These are phyloP conservation scores for Alentia gelatinosa DNA, from an alignment of 2,888 invertebrate species.

Conservation along the genomic window DNA sequence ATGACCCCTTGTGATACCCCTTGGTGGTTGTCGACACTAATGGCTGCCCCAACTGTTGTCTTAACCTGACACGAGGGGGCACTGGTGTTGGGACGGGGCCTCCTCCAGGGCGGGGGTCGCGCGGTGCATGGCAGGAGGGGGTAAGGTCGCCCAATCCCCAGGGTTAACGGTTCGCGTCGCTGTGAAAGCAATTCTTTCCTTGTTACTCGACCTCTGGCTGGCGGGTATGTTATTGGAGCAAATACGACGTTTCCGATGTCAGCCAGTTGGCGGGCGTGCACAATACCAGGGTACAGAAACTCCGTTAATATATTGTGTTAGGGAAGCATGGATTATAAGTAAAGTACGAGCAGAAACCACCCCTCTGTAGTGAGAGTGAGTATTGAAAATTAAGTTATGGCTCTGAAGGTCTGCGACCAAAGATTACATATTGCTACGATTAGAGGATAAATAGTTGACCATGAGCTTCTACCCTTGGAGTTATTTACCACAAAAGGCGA, in stretches of 20 bases:
- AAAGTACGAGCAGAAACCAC: not conserved
- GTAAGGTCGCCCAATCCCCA: not conserved
- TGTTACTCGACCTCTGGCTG: not conserved
- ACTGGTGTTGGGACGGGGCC: not conserved
- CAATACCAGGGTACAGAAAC: no score
- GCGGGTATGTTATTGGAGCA: not conserved
- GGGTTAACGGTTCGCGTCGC: not conserved
- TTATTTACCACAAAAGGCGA: no score
- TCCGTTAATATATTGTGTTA: not conserved
- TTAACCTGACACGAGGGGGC: constrained; percentile 18
- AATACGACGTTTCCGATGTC: not conserved
- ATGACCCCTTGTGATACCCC: not conserved
- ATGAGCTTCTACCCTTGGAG: no score
- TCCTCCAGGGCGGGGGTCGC: not conserved
- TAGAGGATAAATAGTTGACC: no score
- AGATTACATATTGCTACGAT: no score
- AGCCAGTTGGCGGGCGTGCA: not conserved
- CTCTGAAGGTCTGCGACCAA: no score
- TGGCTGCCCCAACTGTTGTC: constrained; percentile 6
- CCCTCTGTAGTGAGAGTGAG: not conserved
- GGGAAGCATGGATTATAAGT: not conserved
- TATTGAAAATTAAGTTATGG: no score
- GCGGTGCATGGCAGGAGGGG: not conserved
- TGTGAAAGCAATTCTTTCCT: not conserved
- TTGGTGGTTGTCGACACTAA: not conserved